A percentile compares a stretch with the other conserved stretches of the same genome.
Evolutionary conservation across 2,797 vertebrate species (phyloP).

Genomic region (Bradypus variegatus): DNA sequence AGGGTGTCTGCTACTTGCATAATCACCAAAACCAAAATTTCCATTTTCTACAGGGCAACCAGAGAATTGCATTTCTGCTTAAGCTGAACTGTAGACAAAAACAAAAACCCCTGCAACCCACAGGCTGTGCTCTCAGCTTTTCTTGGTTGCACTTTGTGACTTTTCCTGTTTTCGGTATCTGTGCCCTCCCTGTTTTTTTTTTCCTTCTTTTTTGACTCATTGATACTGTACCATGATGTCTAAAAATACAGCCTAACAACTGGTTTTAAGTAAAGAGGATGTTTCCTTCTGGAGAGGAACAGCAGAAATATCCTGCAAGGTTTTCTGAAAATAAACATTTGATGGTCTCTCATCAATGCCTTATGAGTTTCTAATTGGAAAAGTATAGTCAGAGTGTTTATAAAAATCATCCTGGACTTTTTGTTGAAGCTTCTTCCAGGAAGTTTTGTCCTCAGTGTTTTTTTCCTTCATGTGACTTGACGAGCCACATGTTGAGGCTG

Average conservation of each 20-base stretch:
- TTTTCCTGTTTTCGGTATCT: conserved; percentile 69
- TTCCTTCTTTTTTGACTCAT: not conserved
- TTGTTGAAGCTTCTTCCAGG: not conserved
- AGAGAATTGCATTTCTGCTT: not conserved
- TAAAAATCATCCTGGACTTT: not conserved
- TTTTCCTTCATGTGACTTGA: not conserved
- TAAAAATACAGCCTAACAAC: conserved; percentile 72
- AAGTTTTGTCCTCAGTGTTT: not conserved
- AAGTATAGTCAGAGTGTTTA: not conserved
- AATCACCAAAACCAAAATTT: conserved; percentile 39
- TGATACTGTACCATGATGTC: conserved; percentile 51
- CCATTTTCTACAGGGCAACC: not conserved
- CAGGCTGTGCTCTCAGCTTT: not conserved
- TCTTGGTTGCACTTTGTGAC: conserved; percentile 25
- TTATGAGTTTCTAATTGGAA: not conserved
- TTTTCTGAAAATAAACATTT: conserved; percentile 53
- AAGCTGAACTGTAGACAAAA: not conserved
- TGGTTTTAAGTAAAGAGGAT: conserved; percentile 58
- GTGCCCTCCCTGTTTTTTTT: not conserved
- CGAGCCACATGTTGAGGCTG: not conserved
- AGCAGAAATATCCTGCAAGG: conserved; percentile 63
- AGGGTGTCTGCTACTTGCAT: conserved; percentile 30
- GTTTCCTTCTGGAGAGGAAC: conserved; percentile 54
- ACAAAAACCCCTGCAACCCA: not conserved
- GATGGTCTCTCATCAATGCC: not conserved